Conservation (phyloP, 2,888 invertebrate genomes). For the Doris montereyensis region DNA sequence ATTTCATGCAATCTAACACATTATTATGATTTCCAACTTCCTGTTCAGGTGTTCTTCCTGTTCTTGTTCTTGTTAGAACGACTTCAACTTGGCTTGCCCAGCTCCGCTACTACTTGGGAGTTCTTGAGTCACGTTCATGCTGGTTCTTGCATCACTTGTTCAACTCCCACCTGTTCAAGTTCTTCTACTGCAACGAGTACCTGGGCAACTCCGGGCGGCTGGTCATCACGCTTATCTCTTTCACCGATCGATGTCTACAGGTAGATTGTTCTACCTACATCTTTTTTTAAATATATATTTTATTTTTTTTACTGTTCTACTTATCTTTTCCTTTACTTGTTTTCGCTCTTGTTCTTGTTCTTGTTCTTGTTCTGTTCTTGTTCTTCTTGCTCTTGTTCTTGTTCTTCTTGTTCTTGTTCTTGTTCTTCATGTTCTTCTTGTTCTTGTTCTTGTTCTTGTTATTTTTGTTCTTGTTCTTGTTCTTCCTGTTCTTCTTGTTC, state of each 20-base stretch:
- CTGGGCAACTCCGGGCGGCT: conserved; percentile 87
- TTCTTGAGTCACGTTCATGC: no score
- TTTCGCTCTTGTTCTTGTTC: no score
- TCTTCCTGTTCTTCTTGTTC: background rate
- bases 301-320: background rate
- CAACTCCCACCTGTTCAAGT: conserved; percentile 78
- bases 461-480: no score
- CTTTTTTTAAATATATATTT: background rate
- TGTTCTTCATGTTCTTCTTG: no score
- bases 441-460: background rate
- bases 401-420: no score
- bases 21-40: no score
- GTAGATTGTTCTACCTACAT: conserved; percentile 77
- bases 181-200: conserved; percentile 97
- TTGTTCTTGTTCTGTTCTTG: no score
- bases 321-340: no score
- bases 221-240: conserved; percentile 91
- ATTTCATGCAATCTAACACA: no score
- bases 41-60: conserved; percentile 76
- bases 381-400: no score
- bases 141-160: no score
- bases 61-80: no score
- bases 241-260: conserved; percentile 42
- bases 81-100: conserved; percentile 93
- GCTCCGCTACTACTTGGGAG: conserved; percentile 82